These are phyloP conservation scores for Scomberomorus guttatus DNA, from an alignment of 2,797 vertebrate genomes.

Conservation along the genomic window DNA sequence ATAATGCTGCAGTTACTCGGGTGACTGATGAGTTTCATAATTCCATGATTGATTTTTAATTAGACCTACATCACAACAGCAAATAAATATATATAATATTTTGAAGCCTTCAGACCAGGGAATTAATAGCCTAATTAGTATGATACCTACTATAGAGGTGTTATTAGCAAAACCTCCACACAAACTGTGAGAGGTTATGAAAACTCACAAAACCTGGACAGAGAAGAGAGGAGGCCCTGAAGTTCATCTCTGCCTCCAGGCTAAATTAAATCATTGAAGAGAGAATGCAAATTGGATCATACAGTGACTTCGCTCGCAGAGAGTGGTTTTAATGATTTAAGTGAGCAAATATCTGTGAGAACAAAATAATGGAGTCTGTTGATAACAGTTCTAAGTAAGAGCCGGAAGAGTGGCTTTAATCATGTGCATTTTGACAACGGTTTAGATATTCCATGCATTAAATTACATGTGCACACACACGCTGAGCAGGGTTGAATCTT, in stretches of 20 bases:
- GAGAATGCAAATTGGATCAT: conserved; percentile 64
- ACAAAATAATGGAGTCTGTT: conserved; percentile 16
- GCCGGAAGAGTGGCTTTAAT: conserved; percentile 27
- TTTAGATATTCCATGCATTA: conserved; percentile 32
- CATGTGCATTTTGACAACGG: conserved; percentile 18
- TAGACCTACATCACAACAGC: conserved; percentile 59
- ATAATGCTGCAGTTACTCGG: conserved; percentile 49
- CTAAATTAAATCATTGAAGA: conserved; percentile 49
- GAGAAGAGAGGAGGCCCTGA: conserved; percentile 18
- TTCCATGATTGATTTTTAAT: conserved; percentile 72
- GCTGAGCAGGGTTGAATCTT: background rate
- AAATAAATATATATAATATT: conserved; percentile 59
- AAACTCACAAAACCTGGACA: conserved; percentile 23
- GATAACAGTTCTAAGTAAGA: conserved; percentile 29
- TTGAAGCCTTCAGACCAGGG: conserved; percentile 37
- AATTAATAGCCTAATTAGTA: conserved; percentile 42
- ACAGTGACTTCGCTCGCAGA: conserved; percentile 45
- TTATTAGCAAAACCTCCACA: conserved; percentile 17
- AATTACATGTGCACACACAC: conserved; percentile 22
- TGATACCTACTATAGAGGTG: conserved; percentile 14
- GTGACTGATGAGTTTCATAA: conserved; percentile 69
- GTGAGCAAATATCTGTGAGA: conserved; percentile 36
- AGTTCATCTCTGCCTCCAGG: conserved; percentile 45
- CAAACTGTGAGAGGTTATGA: conserved; percentile 17
- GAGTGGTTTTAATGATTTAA: conserved; percentile 46